These are phyloP conservation scores for Macaria notata DNA, from an alignment of 2,888 invertebrate genomes.

Conservation along the genomic window DNA sequence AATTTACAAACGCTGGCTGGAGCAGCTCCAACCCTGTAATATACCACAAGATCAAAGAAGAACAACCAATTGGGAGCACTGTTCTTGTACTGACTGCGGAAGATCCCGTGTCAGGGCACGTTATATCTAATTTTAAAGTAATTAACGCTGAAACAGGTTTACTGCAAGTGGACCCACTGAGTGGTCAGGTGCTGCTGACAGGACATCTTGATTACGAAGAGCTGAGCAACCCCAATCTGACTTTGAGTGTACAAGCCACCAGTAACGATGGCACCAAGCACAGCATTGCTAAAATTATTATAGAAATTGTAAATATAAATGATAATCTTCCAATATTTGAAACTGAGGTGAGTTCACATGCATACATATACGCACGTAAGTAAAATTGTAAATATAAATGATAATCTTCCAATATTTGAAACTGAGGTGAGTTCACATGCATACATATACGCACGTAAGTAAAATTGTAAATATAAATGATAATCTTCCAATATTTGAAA, in stretches of 20 bases:
- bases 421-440: no score
- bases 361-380: no score
- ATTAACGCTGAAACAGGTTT: slow-evolving; percentile 79
- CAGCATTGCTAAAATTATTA: slow-evolving; percentile 85
- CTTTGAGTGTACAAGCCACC: slow-evolving; percentile 81
- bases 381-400: no score
- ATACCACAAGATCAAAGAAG: slow-evolving; percentile 86
- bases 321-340: slow-evolving; percentile 89
- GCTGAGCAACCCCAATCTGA: slow-evolving; percentile 82
- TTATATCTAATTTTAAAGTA: slow-evolving; percentile 83
- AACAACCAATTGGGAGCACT: slow-evolving; percentile 88
- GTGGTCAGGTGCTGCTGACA: slow-evolving; percentile 88
- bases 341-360: slow-evolving; percentile 73
- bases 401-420: no score
- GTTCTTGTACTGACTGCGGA: slow-evolving; percentile 86
- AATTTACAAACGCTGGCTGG: slow-evolving; percentile 89
- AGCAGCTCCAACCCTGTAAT: slow-evolving; percentile 86
- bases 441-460: no score
- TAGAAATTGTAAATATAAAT: slow-evolving; percentile 88
- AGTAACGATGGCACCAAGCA: slow-evolving; percentile 79
- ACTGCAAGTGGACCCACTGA: slow-evolving; percentile 83
- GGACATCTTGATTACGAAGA: slow-evolving; percentile 90
- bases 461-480: no score
- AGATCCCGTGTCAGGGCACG: slow-evolving; percentile 85
- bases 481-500: no score